These are phyloP conservation scores for Chroicocephalus ridibundus DNA, from an alignment of 2,113 vertebrate genomes.

Conservation along the genomic window DNA sequence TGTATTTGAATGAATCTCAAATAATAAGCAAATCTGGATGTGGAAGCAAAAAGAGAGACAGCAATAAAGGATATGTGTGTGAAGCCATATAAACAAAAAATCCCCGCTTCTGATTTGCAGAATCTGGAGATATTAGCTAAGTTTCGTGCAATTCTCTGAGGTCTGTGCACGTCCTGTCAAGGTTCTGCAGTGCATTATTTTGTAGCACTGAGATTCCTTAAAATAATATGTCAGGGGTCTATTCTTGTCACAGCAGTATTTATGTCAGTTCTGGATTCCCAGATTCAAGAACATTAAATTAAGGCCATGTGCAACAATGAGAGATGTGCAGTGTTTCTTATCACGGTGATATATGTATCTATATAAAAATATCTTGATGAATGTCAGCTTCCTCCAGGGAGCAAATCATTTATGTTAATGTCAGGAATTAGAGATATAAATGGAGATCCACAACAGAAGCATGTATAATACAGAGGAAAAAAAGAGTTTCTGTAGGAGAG, in stretches of 20 bases:
- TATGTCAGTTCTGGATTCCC: neutral
- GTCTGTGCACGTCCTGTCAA: neutral
- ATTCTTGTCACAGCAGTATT: neutral
- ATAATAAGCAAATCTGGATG: neutral
- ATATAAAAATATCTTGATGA: neutral
- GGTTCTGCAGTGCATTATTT: neutral
- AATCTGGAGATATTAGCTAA: neutral
- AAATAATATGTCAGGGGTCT: neutral
- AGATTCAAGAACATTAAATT: neutral
- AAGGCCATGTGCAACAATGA: neutral
- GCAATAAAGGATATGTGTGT: neutral
- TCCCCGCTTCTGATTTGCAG: neutral
- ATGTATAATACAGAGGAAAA: neutral
- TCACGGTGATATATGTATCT: accelerated
- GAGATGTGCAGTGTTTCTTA: neutral
- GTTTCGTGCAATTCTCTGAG: neutral
- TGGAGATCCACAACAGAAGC: neutral
- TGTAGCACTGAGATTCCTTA: neutral
- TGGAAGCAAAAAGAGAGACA: neutral
- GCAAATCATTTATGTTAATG: neutral
- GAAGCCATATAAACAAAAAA: neutral
- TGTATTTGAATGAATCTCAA: neutral
- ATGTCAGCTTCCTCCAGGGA: neutral
- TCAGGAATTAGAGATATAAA: neutral
- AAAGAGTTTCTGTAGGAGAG: neutral